Conservation (phyloP, 2,888 invertebrate genomes). For the Meteorus colon region DNA sequence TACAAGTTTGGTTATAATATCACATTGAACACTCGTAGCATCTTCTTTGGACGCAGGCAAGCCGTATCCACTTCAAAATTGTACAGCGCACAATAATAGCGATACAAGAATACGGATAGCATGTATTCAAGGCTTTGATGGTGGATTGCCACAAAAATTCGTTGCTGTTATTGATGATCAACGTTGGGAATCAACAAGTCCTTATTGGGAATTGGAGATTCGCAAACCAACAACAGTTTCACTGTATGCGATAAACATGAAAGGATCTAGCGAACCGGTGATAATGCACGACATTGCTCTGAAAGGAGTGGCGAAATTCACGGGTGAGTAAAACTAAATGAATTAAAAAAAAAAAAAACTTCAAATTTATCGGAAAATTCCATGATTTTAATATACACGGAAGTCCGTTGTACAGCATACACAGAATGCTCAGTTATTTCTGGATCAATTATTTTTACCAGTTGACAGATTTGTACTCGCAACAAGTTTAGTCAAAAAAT, state of each 20-base stretch:
- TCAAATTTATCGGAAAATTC: too few relatives aligned
- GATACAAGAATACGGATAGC: constrained; percentile 89
- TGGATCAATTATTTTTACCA: too few relatives aligned
- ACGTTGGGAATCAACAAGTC: constrained; percentile 64
- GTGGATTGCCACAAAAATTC: constrained; percentile 90
- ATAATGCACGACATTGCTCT: constrained; percentile 88
- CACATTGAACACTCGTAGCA: constrained; percentile 34
- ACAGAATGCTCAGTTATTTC: too few relatives aligned
- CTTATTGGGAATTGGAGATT: constrained; percentile 70
- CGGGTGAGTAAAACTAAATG: constrained; percentile 58
- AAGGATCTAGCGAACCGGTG: constrained; percentile 89
- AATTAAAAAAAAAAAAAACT: neutral
- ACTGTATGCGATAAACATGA: constrained; percentile 90
- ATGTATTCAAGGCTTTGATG: constrained; percentile 91
- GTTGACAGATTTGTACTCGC: too few relatives aligned
- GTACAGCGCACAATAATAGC: constrained; percentile 90
- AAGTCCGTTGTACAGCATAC: too few relatives aligned
- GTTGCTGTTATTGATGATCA: constrained; percentile 73
- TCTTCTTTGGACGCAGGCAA: constrained; percentile 79
- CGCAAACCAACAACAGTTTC: constrained; percentile 76
- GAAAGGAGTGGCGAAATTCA: constrained; percentile 83
- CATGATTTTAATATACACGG: too few relatives aligned
- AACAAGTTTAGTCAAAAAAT: too few relatives aligned
- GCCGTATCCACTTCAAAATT: constrained; percentile 91
- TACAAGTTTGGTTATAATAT: neutral